Conservation (phyloP, 2,113 vertebrate genomes). For the Climacteris rufus region DNA sequence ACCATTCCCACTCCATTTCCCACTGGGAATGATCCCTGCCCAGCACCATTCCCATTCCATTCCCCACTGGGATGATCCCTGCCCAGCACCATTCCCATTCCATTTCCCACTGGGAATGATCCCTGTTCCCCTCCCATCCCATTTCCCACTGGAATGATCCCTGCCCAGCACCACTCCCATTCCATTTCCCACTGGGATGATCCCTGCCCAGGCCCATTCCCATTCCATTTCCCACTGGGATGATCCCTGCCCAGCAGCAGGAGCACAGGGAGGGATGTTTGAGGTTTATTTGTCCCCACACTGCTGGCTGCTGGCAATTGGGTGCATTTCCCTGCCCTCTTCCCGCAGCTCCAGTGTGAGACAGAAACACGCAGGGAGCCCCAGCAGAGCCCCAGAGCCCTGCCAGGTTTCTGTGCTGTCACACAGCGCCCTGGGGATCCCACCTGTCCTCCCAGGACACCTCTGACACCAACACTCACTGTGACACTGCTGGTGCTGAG, state of each 20-base stretch:
- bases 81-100: no score
- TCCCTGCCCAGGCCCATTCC: no score
- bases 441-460: not conserved
- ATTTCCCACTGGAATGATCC: no score
- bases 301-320: fast-evolving
- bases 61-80: no score
- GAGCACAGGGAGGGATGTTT: not conserved
- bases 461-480: not conserved
- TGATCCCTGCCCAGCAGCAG: not conserved
- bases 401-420: not conserved
- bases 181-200: no score
- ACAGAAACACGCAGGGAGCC: not conserved
- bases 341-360: not conserved
- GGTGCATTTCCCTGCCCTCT: not conserved
- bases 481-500: not conserved
- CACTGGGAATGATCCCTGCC: no score
- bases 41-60: no score
- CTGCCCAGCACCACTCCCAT: no score
- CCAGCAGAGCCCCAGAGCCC: not conserved
- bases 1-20: no score
- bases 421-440: not conserved
- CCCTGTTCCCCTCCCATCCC: no score
- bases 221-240: no score
- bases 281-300: not conserved
- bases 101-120: no score